Evolutionary conservation across 2,888 invertebrate species (phyloP), one percentile per base, ranked within the genome.

Genomic region (Leptogaster cylindrica): DNA sequence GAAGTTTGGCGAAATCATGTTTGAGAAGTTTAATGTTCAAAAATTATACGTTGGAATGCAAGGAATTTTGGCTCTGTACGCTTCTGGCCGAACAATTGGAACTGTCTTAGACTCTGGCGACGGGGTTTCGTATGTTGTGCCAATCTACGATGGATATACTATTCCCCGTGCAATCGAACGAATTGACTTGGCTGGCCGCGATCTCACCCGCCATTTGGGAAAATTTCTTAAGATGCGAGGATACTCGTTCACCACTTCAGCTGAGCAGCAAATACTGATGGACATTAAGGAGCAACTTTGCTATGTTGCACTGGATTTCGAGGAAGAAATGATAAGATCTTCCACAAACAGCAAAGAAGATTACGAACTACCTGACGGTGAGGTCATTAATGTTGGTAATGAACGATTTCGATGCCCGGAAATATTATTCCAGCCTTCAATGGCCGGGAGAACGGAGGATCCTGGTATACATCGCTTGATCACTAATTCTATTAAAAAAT

Each of bases 211-310:
- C 83, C 94, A 93, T 86, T 87, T 93, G 79, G 93, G 93, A 93
- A 94, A 94, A 85, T 93, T 95, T 85, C 87, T 95, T 80, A 93
- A 93, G 71, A 93, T 93, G 85, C 87, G 93, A 78, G 93, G 93
- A 72, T 93, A 93, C 84, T 91, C 92, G 4, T 93, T 93, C 88
- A 93, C 93, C 79, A 93, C 93, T 81, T 92, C 93, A 68, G 92
- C 95, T 76, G 95, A 95, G 83, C 86, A 94, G 77, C 95, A 95
- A 87, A 95, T 95, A 81, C 95, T 95, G 16, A 89, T 94, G 76
- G 95, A 95, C 86, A 93, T 95, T 84, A 95, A 95, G 85, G 95
- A 95, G 93, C n/a, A n/a, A n/a, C n/a, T n/a, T n/a, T n/a, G n/a
- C n/a, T n/a, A n/a, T n/a, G n/a, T n/a, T n/a, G n/a, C 93, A 55